Evolutionary conservation across 2,797 vertebrate species (phyloP), one percentile per base, ranked within the genome.

Genomic region (Crocidura indochinensis): DNA sequence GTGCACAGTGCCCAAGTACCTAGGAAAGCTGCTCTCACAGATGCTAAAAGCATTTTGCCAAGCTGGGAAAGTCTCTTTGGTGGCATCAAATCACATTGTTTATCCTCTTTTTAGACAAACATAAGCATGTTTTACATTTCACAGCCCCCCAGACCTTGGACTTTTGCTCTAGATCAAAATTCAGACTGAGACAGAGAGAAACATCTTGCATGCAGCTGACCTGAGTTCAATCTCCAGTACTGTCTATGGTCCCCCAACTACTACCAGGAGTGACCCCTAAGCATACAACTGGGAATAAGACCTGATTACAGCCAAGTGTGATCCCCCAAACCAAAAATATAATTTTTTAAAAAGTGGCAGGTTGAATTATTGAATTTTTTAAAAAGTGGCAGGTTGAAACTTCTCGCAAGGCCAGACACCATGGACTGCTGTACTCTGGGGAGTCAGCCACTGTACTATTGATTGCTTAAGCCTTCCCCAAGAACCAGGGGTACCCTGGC

Each of bases 81-180:
- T 38, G 38, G 38, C 38, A 38, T 5, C 38, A 38, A 38, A 10
- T 15, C 51, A 15, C 51, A 15, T 10, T 51, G 3, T 51, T 2
- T 65, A 60, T 89, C 51, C 46, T 89, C 56, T 76, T 64, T 49
- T n/a, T 0, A 53, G 73, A 91, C 44, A 80, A 81, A 83, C 38
- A 14, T 0, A 67, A 88, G 71, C 49, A 74, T 69, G 77, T 62
- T 74, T 86, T 9, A 15, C 24, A 20, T 17, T 68, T 68, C 87
- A 27, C 44, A 64, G 87, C 68, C 79, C 78, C 38, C 49, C 20
- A 84, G 71, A 64, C 89, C 76, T 87, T 82, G 15, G 0, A 46
- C 56, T 90, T 79, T 60, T 20, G 20, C 29, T 74, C 38, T 75
- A 85, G 89, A 90, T 72, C 73, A 88, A 84, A 91, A 60, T 69